These are phyloP conservation scores for Agrotis segetum DNA, from an alignment of 2,888 invertebrate species.

Conservation along the genomic window DNA sequence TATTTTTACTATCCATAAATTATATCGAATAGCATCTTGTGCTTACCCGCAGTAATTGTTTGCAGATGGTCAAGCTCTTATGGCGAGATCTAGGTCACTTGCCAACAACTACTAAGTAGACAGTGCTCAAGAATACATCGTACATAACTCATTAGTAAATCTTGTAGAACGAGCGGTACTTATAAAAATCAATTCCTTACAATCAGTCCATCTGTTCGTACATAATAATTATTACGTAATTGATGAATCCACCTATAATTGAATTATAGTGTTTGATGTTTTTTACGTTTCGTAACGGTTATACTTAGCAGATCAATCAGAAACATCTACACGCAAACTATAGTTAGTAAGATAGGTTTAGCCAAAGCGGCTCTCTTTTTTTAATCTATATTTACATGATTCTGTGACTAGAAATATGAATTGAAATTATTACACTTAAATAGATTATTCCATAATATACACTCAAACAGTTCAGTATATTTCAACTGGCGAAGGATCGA, in stretches of 20 bases:
- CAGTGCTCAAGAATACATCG: background rate
- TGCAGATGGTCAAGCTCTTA: conserved; percentile 60
- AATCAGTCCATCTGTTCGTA: conserved; percentile 11
- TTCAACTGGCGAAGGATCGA: conserved; percentile 36
- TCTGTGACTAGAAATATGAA: background rate
- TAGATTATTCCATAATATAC: background rate
- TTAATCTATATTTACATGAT: background rate
- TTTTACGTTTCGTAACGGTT: conserved; percentile 1
- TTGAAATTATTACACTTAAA: background rate
- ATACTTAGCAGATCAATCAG: no score
- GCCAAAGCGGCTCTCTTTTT: background rate
- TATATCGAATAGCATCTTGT: conserved; percentile 66
- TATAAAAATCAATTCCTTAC: conserved; percentile 21
- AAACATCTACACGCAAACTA: background rate
- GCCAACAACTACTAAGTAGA: conserved; percentile 20
- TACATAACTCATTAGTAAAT: conserved; percentile 4
- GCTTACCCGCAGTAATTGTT: conserved; percentile 64
- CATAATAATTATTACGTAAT: conserved; percentile 10
- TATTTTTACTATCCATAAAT: conserved; percentile 75
- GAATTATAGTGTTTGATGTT: conserved; percentile 17
- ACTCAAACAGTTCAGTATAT: conserved; percentile 22
- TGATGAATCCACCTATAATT: background rate
- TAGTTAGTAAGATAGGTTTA: background rate
- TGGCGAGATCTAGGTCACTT: conserved; percentile 50
- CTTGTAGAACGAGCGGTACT: background rate